Conservation (phyloP, 2,113 vertebrate genomes). For the Cavia aperea region DNA sequence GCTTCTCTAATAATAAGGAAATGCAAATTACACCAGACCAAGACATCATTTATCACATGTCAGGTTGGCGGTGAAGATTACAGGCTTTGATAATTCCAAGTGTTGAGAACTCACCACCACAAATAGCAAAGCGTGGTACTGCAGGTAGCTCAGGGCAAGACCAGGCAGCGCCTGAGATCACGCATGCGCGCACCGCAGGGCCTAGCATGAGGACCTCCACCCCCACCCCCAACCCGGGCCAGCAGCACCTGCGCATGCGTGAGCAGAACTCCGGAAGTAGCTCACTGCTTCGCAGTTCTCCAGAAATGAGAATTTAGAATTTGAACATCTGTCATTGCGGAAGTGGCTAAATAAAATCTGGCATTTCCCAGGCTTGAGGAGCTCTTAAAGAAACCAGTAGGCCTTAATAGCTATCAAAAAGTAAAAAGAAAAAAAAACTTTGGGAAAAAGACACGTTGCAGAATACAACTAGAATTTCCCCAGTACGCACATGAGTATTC, state of each 20-base stretch:
- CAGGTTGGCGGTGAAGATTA: background rate
- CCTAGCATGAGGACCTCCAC: accelerated
- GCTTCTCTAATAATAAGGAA: background rate
- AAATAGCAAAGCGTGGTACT: accelerated
- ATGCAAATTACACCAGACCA: background rate
- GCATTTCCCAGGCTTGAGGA: background rate
- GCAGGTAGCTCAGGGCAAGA: background rate
- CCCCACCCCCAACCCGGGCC: too few relatives aligned
- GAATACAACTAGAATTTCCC: background rate
- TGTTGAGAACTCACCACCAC: background rate
- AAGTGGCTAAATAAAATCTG: background rate
- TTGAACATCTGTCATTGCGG: background rate
- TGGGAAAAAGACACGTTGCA: background rate
- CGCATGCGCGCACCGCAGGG: accelerated
- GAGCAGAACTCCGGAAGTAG: accelerated
- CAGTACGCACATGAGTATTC: background rate
- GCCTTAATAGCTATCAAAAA: background rate
- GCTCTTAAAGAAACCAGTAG: background rate
- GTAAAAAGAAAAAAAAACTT: background rate
- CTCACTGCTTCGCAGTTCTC: accelerated
- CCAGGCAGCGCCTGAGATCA: accelerated
- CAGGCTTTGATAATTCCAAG: background rate
- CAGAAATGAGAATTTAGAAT: accelerated
- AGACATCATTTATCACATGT: background rate
- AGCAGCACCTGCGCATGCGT: accelerated